Percentiles rank a stretch among this genome's conserved stretches.
phyloP scores from a whole-genome alignment of 30 jellyfish, hydroid and myxozoan genomes.

The Cassiopea xamachana region DNA sequence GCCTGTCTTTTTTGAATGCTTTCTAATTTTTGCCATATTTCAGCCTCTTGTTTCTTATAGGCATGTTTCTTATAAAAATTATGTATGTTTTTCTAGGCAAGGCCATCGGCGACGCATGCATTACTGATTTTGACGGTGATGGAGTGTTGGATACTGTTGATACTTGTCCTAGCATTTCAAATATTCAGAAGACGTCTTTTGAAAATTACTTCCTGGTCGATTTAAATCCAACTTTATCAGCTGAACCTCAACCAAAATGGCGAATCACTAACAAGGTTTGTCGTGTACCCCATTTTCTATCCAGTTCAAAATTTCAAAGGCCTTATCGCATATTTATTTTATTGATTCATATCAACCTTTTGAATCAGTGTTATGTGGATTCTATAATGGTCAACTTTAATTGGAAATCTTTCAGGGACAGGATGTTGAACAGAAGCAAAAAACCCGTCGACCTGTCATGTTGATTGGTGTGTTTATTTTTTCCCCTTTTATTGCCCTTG shows the following conservation, averaged over 20 bases:
- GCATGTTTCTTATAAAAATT: not conserved
- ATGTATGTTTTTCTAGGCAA: slow-evolving; percentile 22
- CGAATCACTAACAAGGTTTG: slow-evolving; percentile 72
- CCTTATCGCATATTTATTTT: too few species aligned
- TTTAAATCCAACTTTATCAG: slow-evolving; percentile 64
- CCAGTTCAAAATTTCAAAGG: too few species aligned
- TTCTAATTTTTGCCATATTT: not conserved
- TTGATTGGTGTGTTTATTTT: slow-evolving; percentile 56
- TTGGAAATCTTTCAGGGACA: slow-evolving; percentile 60
- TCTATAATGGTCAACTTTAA: not conserved
- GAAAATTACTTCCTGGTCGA: slow-evolving; percentile 70
- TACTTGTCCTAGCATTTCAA: slow-evolving; percentile 74
- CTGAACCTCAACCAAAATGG: slow-evolving; percentile 90
- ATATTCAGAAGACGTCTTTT: slow-evolving; percentile 76
- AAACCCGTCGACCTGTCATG: slow-evolving; percentile 79
- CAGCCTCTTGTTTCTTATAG: not conserved
- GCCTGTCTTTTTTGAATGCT: not conserved
- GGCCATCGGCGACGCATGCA: slow-evolving; percentile 93
- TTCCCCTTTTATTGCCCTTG: too few species aligned
- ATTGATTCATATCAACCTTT: too few species aligned
- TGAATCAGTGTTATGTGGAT: too few species aligned
- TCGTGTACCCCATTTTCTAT: not conserved
- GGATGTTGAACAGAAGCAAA: slow-evolving; percentile 79
- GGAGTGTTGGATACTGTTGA: slow-evolving; percentile 57
- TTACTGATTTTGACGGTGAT: slow-evolving; percentile 88